phyloP scores from a whole-genome alignment of 2,113 vertebrate genomes.

The Pheucticus melanocephalus region DNA sequence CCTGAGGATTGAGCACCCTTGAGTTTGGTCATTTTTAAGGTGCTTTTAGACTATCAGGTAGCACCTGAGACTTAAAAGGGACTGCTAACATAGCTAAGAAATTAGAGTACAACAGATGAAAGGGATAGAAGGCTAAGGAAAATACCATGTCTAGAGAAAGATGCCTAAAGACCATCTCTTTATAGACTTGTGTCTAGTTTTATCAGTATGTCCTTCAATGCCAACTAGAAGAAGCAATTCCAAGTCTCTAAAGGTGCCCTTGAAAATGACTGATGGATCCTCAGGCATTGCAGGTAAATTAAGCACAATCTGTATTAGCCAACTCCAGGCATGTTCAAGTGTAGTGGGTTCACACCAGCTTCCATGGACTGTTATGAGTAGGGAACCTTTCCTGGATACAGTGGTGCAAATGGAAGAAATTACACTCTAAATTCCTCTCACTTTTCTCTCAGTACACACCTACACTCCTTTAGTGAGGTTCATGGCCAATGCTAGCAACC shows the following conservation, averaged over 20 bases:
- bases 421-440: neutral
- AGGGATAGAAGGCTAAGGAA: neutral
- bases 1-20: neutral
- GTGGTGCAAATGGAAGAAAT: neutral
- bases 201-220: neutral
- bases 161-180: neutral
- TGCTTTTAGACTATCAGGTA: neutral
- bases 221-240: neutral
- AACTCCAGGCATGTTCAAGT: neutral
- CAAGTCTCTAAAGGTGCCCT: neutral
- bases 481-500: neutral
- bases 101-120: neutral
- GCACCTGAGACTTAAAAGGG: neutral
- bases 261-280: neutral
- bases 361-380: neutral
- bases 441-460: neutral
- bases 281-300: neutral
- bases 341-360: neutral
- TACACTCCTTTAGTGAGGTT: neutral
- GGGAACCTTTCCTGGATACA: neutral
- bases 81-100: neutral
- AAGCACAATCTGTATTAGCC: neutral
- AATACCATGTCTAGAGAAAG: neutral
- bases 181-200: neutral
- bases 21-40: neutral